phyloP scores from a whole-genome alignment of 2,113 vertebrate species.

The Vidua chalybeata region DNA sequence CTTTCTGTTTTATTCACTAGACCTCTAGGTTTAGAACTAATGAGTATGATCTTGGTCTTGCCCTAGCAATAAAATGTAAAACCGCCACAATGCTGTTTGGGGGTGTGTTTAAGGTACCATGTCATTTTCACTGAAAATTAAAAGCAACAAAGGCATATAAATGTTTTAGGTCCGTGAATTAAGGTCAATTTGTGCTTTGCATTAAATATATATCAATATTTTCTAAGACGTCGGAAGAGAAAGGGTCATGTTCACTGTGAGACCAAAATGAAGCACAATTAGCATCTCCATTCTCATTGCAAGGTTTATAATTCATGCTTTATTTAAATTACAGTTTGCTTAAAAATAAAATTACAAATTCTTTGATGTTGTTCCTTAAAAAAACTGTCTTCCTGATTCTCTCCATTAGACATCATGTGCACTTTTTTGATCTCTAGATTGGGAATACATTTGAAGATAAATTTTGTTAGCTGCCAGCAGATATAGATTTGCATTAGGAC shows the following conservation, averaged over 20 bases:
- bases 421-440: not conserved
- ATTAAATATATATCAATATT: not conserved
- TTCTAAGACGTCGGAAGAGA: not conserved
- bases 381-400: not conserved
- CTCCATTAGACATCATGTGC: not conserved
- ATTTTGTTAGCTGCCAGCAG: not conserved
- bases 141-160: not conserved
- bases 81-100: not conserved
- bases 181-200: not conserved
- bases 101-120: not conserved
- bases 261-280: not conserved
- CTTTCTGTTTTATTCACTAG: not conserved
- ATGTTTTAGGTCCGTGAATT: not conserved
- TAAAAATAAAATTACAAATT: not conserved
- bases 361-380: not conserved
- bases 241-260: not conserved
- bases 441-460: not conserved
- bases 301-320: not conserved
- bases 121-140: conserved; percentile 2
- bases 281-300: not conserved
- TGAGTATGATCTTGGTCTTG: not conserved
- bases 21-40: not conserved
- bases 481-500: not conserved
- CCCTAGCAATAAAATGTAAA: not conserved
- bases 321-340: not conserved